These are phyloP conservation scores for Drosophila gaucha DNA, from an alignment of 2,888 invertebrate genomes.

Conservation along the genomic window DNA sequence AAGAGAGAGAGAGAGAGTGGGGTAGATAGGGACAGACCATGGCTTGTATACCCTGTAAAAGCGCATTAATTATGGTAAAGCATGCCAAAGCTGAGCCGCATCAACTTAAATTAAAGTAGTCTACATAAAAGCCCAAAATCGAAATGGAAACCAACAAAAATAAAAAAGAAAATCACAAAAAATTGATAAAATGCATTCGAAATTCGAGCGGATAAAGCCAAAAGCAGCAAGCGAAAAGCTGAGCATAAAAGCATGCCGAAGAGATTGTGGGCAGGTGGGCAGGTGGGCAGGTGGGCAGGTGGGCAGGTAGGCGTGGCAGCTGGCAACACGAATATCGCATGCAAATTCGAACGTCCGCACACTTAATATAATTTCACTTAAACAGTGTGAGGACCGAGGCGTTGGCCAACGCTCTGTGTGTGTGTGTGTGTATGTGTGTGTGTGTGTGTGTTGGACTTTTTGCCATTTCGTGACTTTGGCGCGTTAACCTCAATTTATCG, in stretches of 20 bases:
- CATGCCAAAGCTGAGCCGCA: slow-evolving; percentile 12
- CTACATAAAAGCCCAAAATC: slow-evolving; percentile 16
- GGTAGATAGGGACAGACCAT: background rate
- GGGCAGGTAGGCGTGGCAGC: slow-evolving; percentile 13
- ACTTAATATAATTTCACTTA: slow-evolving; percentile 81
- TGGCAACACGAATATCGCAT: slow-evolving; percentile 68
- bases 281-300: slow-evolving; percentile 13
- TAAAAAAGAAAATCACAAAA: slow-evolving; percentile 24
- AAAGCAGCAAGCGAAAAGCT: slow-evolving; percentile 5
- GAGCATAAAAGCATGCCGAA: slow-evolving; percentile 11
- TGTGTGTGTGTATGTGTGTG: slow-evolving; percentile 11
- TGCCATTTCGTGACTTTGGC: slow-evolving; percentile 75
- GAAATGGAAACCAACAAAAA: slow-evolving; percentile 15
- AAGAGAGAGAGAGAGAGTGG: background rate
- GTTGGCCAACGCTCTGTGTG: background rate
- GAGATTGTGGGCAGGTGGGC: slow-evolving; percentile 17
- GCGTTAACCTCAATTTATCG: slow-evolving; percentile 81
- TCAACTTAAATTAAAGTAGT: slow-evolving; percentile 21
- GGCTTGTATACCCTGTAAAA: slow-evolving; percentile 1
- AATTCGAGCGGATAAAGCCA: slow-evolving; percentile 14
- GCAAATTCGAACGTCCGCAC: slow-evolving; percentile 75
- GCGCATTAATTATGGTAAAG: slow-evolving; percentile 12
- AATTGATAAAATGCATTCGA: slow-evolving; percentile 46
- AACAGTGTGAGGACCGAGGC: slow-evolving; percentile 31
- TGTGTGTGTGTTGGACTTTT: slow-evolving; percentile 45